Conservation (phyloP, 2,888 invertebrate species). For the Brenthis ino region DNA sequence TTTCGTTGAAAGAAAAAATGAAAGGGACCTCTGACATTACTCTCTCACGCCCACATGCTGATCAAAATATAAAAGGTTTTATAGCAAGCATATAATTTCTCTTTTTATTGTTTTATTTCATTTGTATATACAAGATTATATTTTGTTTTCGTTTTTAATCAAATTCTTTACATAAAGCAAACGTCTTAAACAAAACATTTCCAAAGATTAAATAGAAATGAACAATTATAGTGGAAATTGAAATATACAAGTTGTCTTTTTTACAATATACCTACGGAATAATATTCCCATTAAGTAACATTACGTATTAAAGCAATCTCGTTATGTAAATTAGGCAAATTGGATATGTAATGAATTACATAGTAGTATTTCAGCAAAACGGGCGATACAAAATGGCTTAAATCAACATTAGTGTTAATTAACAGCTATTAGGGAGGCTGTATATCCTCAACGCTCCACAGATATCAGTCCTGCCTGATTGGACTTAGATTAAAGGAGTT, state of each 20-base stretch:
- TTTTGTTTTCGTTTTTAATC: too few relatives aligned
- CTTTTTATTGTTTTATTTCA: too few relatives aligned
- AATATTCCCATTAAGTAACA: slow-evolving; percentile 6
- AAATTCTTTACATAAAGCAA: too few relatives aligned
- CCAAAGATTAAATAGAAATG: too few relatives aligned
- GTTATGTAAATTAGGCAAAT: slow-evolving; percentile 21
- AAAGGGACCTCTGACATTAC: slow-evolving; percentile 17
- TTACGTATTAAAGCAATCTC: slow-evolving; percentile 9
- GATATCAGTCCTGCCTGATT: slow-evolving; percentile 59
- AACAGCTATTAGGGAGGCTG: slow-evolving; percentile 54
- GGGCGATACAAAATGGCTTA: slow-evolving; percentile 38
- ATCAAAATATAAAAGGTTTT: not conserved
- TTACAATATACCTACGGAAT: not conserved
- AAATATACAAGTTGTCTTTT: too few relatives aligned
- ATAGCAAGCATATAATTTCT: not conserved
- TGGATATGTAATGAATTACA: slow-evolving; percentile 22
- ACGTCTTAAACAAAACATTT: too few relatives aligned
- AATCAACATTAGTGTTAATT: slow-evolving; percentile 55
- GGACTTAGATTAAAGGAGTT: slow-evolving; percentile 58
- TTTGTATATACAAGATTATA: too few relatives aligned
- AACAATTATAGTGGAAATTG: too few relatives aligned
- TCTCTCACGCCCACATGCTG: not conserved
- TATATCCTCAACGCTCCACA: slow-evolving; percentile 51
- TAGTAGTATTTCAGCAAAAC: slow-evolving; percentile 25
- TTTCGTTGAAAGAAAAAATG: slow-evolving; percentile 28